Base-by-base conservation (phyloP, 1,140 invertebrate genomes). In the Chrysomallon squamiferum region DNA sequence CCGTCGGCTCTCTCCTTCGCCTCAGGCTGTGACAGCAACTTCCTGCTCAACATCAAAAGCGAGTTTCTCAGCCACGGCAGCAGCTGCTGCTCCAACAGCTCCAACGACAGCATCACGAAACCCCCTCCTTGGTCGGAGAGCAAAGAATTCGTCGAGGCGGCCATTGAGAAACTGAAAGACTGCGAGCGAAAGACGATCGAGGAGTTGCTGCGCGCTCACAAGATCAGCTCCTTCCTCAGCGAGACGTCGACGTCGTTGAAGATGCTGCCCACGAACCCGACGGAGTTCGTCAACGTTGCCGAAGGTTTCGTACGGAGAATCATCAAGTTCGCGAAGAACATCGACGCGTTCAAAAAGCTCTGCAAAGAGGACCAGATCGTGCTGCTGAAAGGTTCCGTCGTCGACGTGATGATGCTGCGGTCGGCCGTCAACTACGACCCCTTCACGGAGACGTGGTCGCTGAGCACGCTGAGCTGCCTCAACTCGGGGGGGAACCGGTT, bases 371-470 rank as follows among this genome's bases (percentile, higher is more conserved):
- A 83, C 60, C 81, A 83, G 66, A 81, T 83, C 18, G 59, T 72
- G 0, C 61, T 83, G 47, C 65, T 83, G 20, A 83, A 83, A 64
- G 78, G 80, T 3, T 75, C 80, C 15, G 81, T 83, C 9, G 77
- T 81, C 4, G 81, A 83, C 64, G 78, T 82, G 43, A 74, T 83
- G 74, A 81, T 83, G 74, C 62, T 83, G 57, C 65, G 81, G 35
- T 83, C 81, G 29, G 74, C 78, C 11, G 71, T 82, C 13, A 82
- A 81, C 63, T 83, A 77, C 69, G 74, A 83, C 66, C 54, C 76
- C 15, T 66, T 68, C 35, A 78, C 77, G 3, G 79, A 81, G 59
- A 65, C 75, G 2, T 81, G 79, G 79, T 75, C 62, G 57, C 68
- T 81, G 20, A 79, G 59, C 49, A 81, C 79, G 3, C 69, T 64